Conservation (phyloP, 1,140 invertebrate species). For the Cydia strobilella region DNA sequence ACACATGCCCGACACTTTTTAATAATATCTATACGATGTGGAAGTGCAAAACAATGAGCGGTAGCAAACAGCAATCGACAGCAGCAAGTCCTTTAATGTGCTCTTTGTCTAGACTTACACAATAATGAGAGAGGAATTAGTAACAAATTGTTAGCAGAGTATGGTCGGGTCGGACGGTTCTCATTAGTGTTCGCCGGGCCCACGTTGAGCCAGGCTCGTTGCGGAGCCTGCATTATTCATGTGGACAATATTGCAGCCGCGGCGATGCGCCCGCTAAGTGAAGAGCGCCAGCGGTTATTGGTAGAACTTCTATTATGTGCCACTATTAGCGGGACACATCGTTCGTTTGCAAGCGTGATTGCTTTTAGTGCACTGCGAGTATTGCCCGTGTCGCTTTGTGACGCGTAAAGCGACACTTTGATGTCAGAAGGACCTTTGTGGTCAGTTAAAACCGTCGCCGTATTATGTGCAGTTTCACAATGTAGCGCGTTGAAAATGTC, state of each 20-base stretch:
- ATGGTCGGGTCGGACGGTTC: conserved; percentile 56
- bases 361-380: conserved; percentile 16
- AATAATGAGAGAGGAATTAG: conserved; percentile 69
- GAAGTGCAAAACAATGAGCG: background rate
- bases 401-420: conserved; percentile 18
- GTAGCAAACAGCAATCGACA: conserved; percentile 28
- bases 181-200: conserved; percentile 66
- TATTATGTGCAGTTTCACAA: background rate
- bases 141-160: conserved; percentile 69
- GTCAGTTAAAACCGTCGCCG: background rate
- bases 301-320: conserved; percentile 13
- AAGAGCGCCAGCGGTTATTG: conserved; percentile 30
- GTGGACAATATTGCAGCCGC: conserved; percentile 67
- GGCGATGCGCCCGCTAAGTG: conserved; percentile 24
- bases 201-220: conserved; percentile 51
- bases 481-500: background rate
- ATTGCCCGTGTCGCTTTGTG: conserved; percentile 15
- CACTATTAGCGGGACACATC: conserved; percentile 20
- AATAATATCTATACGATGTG: background rate
- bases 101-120: conserved; percentile 41
- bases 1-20: background rate
- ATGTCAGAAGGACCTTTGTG: conserved; percentile 19
- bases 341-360: conserved; percentile 26
- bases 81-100: conserved; percentile 22
- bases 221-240: conserved; percentile 72